Evolutionary conservation across 2,797 vertebrate genomes (phyloP), one percentile per base, ranked within the genome.

Genomic region (Hypotaenidia philippensis): DNA sequence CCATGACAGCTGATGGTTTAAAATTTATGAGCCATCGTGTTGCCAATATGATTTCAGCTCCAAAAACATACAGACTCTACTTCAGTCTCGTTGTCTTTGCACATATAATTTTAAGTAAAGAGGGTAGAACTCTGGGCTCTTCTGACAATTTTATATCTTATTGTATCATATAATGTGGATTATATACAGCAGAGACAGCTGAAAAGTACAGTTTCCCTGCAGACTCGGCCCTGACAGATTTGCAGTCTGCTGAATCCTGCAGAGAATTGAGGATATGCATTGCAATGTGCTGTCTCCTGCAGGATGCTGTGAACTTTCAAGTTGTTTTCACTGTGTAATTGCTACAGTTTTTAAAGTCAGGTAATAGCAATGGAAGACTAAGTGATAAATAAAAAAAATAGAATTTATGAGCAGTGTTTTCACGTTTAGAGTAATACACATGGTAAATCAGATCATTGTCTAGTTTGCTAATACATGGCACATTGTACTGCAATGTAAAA

Each of bases 191-290:
- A 70, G 72, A 94, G 76, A 44, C 41, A 55, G 78, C 87, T 93
- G 41, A 85, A 94, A 96, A 92, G 66, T 90, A 76, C n/a, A 10
- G 61, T 91, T 95, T 97, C 87, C 82, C 87, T 71, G 47, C 79
- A 94, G 89, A 96, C 64, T 86, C 5, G 8, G 74, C 50, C 87
- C 63, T 96, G 95, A 79, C 77, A 93, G 95, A 96, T 97, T 95
- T 97, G 93, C 88, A 86, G 88, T 82, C 88, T 94, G 80, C 90
- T 83, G 93, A 95, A 92, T 81, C 93, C 95, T 94, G 94, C 94
- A 94, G 95, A 96, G 95, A 96, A 94, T 36, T 55, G 26, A 96
- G 88, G 92, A 79, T 87, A 32, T 69, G 91, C 95, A 96, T 95
- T 92, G 87, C 74, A 94, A 77, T 91, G 81, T 9, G 7, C 72